phyloP scores from a whole-genome alignment of 2,888 invertebrate genomes.

The Ochlodes sylvanus region DNA sequence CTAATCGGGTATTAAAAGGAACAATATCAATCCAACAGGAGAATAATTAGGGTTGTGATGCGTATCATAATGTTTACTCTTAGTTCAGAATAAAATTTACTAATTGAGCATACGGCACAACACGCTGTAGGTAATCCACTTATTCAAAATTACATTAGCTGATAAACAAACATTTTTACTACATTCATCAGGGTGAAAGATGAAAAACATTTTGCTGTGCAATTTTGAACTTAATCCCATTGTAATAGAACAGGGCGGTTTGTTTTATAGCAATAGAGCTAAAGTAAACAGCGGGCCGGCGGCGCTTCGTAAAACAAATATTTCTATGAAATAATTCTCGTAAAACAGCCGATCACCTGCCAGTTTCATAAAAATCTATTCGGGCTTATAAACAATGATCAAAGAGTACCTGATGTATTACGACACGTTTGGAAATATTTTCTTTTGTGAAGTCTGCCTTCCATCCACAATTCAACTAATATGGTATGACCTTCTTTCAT shows the following conservation, averaged over 20 bases:
- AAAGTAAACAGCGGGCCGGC: conserved; percentile 25
- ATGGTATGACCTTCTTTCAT: neutral
- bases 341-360: conserved; percentile 39
- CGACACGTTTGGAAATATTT: neutral
- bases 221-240: conserved; percentile 4
- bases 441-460: neutral
- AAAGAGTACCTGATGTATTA: conserved; percentile 11
- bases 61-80: neutral
- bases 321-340: conserved; percentile 40
- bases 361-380: conserved; percentile 31
- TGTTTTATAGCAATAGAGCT: conserved; percentile 8
- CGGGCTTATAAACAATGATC: conserved; percentile 21
- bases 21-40: too few species aligned
- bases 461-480: neutral
- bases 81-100: neutral
- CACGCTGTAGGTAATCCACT: conserved; percentile 7
- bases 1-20: too few species aligned
- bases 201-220: conserved; percentile 8
- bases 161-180: conserved; percentile 26
- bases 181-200: conserved; percentile 5
- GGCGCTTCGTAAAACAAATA: conserved; percentile 42
- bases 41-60: too few species aligned
- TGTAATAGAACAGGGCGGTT: conserved; percentile 6
- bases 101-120: neutral
- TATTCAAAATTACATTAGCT: conserved; percentile 23